Evolutionary conservation across 2,113 vertebrate genomes (phyloP), one percentile per base, ranked within the genome.

Genomic region (Gadus chalcogrammus): DNA sequence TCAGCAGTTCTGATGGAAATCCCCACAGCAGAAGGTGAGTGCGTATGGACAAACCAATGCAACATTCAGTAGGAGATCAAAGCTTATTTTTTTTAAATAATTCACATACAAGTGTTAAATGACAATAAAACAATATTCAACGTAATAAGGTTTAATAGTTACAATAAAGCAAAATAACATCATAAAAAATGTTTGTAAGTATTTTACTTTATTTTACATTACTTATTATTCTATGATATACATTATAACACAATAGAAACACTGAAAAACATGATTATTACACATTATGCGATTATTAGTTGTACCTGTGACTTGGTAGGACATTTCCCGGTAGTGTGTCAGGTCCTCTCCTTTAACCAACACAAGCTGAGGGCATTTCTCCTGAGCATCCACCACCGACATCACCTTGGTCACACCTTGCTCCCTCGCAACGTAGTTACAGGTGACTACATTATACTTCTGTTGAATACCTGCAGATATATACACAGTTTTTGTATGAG

Each of bases 341-440:
- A 98, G 83, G 70, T 98, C 95, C 90, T 98, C 96, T 85, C 96
- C 96, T n/a, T 92, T 95, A 20, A 96, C 93, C 77, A 96, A 81
- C 2, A 94, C 84, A 74, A 98, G 84, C 16, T 95, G 85, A 60
- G 94, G 95, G 84, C 94, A 96, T 63, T 92, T 96, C 78, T 94
- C 92, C 79, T 91, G 93, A 0, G 95, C 96, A 5, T 92, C 91
- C 77, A 78, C 90, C 20, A 97, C 84, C 56, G 67, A 88, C 94
- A 95, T 96, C 70, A 93, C 53, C 77, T 98, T 97, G 64, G 86
- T 91, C 52, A 98, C 85, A 1, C 96, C 95, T 17, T 70, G 79
- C 55, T 88, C 87, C 62, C 96, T 92, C 18, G 96, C 95, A 88
- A 94, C 90, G 28, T 97, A 98, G 81, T 98, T 98, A 75, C 93